Evolutionary conservation across 2,888 invertebrate genomes (phyloP), one percentile per base, ranked within the genome.

Genomic region (Drosophila pullipes): DNA sequence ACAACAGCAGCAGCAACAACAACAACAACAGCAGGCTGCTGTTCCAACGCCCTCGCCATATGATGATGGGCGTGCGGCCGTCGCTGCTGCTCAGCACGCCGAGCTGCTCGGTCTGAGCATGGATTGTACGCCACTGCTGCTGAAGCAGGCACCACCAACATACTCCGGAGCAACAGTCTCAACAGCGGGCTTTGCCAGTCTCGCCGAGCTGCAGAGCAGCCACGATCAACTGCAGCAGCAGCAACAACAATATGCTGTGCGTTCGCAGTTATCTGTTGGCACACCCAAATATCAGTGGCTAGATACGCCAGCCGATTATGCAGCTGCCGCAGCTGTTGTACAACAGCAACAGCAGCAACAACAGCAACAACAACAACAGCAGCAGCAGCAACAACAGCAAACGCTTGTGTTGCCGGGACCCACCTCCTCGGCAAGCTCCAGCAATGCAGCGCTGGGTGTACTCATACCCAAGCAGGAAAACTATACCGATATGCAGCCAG

Each of bases 391-490:
- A 91, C 83, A 94, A 94, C 86, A 86, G 25, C 83, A 85, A 75
- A 93, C 94, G 63, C 85, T 95, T 52, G 94, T 95, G 83, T 93
- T 95, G 86, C 94, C 96, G 67, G 94, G 95, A 62, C 94, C 95
- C 25, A 94, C 96, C 82, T 93, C 94, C 4, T 91, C 93, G 6
- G 91, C 93, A n/a, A 93, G 93, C 39, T 91, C 93, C 16, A 87
- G 90, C 52, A 90, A 92, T 35, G 86, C 91, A 0, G 90, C 92
- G 4, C 85, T 93, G 25, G 91, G 92, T 11, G 93, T 94, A 82
- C 91, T 96, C 89, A 94, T 97, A 93, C 95, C 96, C 90, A 95
- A 97, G 94, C 97, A 97, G 94, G 95, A 96, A 53, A 82, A 37
- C 78, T 93, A 93, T 60, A 91, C 94, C 28, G 93, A 94, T 78